These are phyloP conservation scores for Empidonax traillii DNA, from an alignment of 2,113 vertebrate species.

Conservation along the genomic window DNA sequence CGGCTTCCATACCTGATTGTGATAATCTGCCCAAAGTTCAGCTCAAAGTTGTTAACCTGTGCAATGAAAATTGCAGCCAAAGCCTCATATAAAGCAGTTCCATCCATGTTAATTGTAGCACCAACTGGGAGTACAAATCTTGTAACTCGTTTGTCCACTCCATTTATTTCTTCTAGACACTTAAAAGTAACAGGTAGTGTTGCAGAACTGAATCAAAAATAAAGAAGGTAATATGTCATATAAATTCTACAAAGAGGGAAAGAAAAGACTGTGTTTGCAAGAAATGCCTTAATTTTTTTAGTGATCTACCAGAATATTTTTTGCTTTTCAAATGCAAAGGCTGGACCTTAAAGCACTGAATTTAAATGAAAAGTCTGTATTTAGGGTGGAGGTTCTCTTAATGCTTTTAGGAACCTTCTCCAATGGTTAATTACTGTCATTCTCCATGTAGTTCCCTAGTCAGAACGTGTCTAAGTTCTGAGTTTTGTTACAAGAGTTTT, in stretches of 20 bases:
- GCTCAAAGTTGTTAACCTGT: conserved; percentile 91
- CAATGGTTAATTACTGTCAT: neutral
- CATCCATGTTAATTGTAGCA: conserved; percentile 97
- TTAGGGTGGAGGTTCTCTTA: neutral
- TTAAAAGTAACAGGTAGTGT: conserved; percentile 95
- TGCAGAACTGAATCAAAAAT: conserved; percentile 80
- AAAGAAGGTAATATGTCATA: neutral
- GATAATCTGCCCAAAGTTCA: conserved; percentile 95
- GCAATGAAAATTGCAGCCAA: conserved; percentile 97
- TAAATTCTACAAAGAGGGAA: neutral
- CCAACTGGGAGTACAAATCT: conserved; percentile 94
- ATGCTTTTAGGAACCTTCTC: neutral
- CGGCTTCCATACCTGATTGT: conserved; percentile 87
- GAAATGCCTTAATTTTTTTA: neutral
- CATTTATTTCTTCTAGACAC: conserved; percentile 93
- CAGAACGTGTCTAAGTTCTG: neutral
- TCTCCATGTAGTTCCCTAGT: neutral
- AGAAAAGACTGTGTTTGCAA: neutral
- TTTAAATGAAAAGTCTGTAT: neutral
- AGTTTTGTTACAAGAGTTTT: neutral
- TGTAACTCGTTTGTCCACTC: conserved; percentile 92
- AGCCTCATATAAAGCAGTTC: conserved; percentile 93
- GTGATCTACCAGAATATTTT: neutral
- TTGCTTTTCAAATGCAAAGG: neutral
- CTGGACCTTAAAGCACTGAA: neutral